Percentiles rank a stretch among this genome's conserved stretches.
phyloP scores from a whole-genome alignment of 2,113 vertebrate species.

The Riparia riparia region DNA sequence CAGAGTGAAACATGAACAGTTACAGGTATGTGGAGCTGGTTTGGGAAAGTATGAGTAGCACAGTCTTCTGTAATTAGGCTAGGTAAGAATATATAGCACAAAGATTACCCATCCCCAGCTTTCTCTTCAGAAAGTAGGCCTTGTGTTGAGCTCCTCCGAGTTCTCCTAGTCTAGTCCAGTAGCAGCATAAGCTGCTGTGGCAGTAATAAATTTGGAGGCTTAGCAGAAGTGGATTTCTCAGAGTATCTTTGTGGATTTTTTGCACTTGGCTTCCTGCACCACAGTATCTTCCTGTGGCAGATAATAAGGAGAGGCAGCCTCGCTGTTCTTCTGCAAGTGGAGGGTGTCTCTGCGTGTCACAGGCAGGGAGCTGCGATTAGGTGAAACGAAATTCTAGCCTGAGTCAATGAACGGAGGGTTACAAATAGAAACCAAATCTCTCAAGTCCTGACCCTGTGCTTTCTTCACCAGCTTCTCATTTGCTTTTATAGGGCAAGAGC shows the following conservation, averaged over 20 bases:
- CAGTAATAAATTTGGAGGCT: background rate
- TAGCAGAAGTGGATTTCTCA: background rate
- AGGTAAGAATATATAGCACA: background rate
- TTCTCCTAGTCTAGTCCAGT: background rate
- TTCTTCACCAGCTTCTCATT: constrained; percentile 28
- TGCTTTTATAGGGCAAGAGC: constrained; percentile 55
- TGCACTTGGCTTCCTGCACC: background rate
- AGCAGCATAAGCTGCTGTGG: background rate
- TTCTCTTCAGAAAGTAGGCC: background rate
- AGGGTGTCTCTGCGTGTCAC: background rate
- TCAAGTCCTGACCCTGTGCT: background rate
- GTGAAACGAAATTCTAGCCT: background rate
- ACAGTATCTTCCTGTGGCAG: background rate
- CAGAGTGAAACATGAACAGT: background rate
- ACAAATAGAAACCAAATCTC: constrained; percentile 40
- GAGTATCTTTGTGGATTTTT: background rate
- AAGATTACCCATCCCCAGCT: background rate
- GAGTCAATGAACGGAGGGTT: background rate
- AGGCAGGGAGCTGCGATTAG: background rate
- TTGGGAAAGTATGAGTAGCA: background rate
- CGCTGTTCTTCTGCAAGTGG: background rate
- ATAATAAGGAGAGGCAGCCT: background rate
- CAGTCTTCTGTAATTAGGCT: background rate
- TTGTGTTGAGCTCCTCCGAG: background rate
- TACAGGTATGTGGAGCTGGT: background rate